Evolutionary conservation across 1,140 invertebrate species (phyloP).

Genomic region (Tyrophagus putrescentiae): DNA sequence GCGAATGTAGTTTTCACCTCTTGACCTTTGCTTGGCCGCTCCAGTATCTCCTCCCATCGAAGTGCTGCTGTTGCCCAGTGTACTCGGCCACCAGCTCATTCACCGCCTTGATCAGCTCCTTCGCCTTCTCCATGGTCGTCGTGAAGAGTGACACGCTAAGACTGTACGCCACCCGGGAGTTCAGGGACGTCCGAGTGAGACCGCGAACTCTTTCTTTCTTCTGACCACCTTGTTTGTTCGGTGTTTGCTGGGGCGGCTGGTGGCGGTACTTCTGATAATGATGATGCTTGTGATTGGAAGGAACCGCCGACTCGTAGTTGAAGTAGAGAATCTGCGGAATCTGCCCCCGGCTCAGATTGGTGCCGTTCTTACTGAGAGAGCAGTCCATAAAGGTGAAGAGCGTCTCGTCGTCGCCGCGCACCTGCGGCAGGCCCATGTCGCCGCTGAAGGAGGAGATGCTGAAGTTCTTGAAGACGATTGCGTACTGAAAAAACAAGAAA

Average conservation of each 20-base stretch:
- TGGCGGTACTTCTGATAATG: background rate
- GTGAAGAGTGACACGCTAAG: background rate
- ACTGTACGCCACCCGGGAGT: background rate
- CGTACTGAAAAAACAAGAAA: slow-evolving; percentile 52
- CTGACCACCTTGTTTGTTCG: too few species aligned
- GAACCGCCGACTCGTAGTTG: background rate
- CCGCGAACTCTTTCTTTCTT: background rate
- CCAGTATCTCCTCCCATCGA: background rate
- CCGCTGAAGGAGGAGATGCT: slow-evolving; percentile 84
- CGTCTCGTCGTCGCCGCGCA: slow-evolving; percentile 81
- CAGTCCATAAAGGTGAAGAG: slow-evolving; percentile 80
- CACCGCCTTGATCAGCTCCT: background rate
- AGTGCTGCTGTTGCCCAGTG: background rate
- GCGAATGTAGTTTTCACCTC: background rate
- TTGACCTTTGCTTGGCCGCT: background rate
- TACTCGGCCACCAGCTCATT: background rate
- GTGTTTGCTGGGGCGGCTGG: background rate
- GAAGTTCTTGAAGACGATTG: slow-evolving; percentile 68
- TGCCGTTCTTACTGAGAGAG: slow-evolving; percentile 83
- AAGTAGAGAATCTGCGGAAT: slow-evolving; percentile 58
- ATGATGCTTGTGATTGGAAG: background rate
- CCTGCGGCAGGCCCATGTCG: slow-evolving; percentile 61
- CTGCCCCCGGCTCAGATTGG: slow-evolving; percentile 80
- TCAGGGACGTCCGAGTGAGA: background rate
- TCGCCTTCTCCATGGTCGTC: background rate